Base-by-base conservation (phyloP, 2,888 invertebrate genomes). In the Apamea monoglypha region DNA sequence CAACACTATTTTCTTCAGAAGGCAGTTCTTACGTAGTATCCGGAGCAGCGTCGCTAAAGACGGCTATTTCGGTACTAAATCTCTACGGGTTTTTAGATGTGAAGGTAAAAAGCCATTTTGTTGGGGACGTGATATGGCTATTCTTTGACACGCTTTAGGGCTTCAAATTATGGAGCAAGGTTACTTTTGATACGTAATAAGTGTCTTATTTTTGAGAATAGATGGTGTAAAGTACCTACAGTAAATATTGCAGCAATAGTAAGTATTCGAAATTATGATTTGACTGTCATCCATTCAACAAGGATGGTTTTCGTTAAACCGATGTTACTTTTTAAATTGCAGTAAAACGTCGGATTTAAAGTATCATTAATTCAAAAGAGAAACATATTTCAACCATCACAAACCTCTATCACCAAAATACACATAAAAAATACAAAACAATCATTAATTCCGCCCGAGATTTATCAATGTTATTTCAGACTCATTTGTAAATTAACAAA, bases 51-150 rank as follows among this genome's bases (percentile, higher is more conserved):
- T 69, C 44, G 75, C 78, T 88, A 84, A 88, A 88, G 74, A 81
- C 68, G 74, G 78, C 81, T 88, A 90, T 89, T 87, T 89, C 14
- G 40, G 82, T 81, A 40, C 72, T 74, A 84, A 81, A 88, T 76
- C 71, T 72, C 40, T 64, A 72, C 74, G 78, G 68, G 75, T 68
- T 80, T 78, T 73, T 68, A 61, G 40, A 71, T 32, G 59, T 67
- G 74, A 76, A 77, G 44, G 40, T 40, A 78, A 80, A 86, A 79
- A 66, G 68, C 44, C 81, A 25, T 78, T 83, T 32, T 40, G 25
- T 36, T 59, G 29, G 32, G 25, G 2, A 59, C 29, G 53, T 66
- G 68, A 74, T 40, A n/a, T 32, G 40, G 50, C 47, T 76, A 59
- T 79, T 75, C 44, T 78, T n/a, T 69, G 63, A 67, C 36, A 72